Evolutionary conservation across 2,797 vertebrate species (phyloP).

Genomic region (Xenentodon cancila): DNA sequence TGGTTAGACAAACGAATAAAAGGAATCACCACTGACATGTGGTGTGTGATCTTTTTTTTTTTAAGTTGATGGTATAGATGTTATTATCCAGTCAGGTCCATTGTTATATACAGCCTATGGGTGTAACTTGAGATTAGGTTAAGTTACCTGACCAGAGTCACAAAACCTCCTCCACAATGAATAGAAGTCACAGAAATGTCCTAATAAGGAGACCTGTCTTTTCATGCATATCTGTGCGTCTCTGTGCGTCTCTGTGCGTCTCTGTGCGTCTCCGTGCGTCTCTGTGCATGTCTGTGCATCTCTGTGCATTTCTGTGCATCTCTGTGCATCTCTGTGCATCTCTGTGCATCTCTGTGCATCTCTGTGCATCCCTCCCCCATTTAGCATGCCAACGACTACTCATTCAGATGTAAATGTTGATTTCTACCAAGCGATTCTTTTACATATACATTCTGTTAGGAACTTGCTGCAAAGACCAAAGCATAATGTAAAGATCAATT

Average conservation of each 20-base stretch:
- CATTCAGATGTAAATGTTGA: slow-evolving; percentile 2
- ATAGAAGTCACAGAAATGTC: neutral
- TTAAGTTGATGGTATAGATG: too few species aligned
- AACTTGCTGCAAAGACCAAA: neutral
- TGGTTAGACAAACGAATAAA: too few species aligned
- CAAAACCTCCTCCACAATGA: neutral
- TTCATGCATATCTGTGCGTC: neutral
- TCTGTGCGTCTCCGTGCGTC: too few species aligned
- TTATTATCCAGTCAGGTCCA: too few species aligned
- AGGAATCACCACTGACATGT: too few species aligned
- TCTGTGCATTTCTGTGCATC: neutral
- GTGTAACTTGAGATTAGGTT: too few species aligned
- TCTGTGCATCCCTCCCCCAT: neutral
- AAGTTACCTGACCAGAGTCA: too few species aligned
- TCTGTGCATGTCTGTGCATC: neutral
- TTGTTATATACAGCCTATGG: too few species aligned
- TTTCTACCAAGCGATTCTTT: neutral
- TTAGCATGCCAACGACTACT: slow-evolving; percentile 3
- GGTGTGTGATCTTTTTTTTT: too few species aligned
- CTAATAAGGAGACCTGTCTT: neutral
- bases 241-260: neutral
- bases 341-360: neutral
- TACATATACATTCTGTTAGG: too few species aligned
- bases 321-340: neutral
- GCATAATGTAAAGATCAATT: slow-evolving; percentile 7